phyloP scores from a whole-genome alignment of 1,140 invertebrate species.

The Diploscapter pachys region DNA sequence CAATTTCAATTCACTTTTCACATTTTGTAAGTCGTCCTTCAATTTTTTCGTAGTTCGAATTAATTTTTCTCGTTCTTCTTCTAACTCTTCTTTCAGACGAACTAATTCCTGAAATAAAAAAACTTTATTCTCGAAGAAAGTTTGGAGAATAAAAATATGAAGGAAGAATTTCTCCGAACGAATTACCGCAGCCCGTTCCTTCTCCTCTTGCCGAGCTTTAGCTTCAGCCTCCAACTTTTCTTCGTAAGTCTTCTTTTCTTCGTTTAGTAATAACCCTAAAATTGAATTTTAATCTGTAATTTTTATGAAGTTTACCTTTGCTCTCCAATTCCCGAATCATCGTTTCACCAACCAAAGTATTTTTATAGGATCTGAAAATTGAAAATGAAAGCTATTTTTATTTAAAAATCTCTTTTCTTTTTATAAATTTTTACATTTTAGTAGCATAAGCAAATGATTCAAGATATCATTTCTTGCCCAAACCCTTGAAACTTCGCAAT shows the following conservation, averaged over 20 bases:
- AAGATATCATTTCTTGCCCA: too few species aligned
- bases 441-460: too few species aligned
- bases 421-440: too few species aligned
- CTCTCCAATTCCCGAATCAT: slow-evolving; percentile 62
- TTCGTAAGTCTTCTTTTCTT: slow-evolving; percentile 62
- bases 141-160: too few species aligned
- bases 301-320: slow-evolving; percentile 43
- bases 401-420: too few species aligned
- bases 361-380: slow-evolving; percentile 60
- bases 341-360: slow-evolving; percentile 60
- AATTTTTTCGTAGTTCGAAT: slow-evolving; percentile 42
- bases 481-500: too few species aligned
- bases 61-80: slow-evolving; percentile 42
- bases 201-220: slow-evolving; percentile 47
- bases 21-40: slow-evolving; percentile 43
- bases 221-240: slow-evolving; percentile 52
- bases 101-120: slow-evolving; percentile 22
- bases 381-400: background rate
- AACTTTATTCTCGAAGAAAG: too few species aligned
- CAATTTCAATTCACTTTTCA: slow-evolving; percentile 43
- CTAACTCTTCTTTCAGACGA: slow-evolving; percentile 39
- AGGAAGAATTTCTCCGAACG: too few species aligned
- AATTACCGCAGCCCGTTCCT: slow-evolving; percentile 47
- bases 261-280: slow-evolving; percentile 58
- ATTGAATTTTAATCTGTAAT: too few species aligned